phyloP scores from a whole-genome alignment of 64 coral and sea anemone genomes.

The Stichodactyla mertensii region DNA sequence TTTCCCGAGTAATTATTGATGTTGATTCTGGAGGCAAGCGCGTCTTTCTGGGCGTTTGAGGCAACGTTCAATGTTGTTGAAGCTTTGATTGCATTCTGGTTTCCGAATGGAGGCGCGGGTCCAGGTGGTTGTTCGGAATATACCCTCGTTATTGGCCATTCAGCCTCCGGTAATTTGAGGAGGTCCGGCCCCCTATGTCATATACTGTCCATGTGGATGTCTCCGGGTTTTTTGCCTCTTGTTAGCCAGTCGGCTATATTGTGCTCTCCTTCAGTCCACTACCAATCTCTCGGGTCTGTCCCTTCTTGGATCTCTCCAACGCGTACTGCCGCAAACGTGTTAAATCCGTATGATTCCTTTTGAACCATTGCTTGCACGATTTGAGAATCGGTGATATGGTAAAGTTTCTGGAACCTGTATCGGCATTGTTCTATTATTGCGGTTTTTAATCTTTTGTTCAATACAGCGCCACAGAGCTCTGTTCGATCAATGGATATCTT shows the following conservation, averaged over 20 bases:
- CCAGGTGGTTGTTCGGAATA: not conserved
- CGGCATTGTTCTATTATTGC: not conserved
- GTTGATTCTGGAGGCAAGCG: conserved; percentile 22
- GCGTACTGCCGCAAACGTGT: conserved; percentile 26
- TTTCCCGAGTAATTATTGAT: conserved; percentile 39
- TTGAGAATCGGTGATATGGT: conserved; percentile 26
- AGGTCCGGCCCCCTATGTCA: conserved; percentile 21
- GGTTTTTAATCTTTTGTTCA: conserved; percentile 41
- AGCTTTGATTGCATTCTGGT: no score
- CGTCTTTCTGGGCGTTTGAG: not conserved
- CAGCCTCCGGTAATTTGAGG: conserved; percentile 25
- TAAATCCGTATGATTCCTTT: conserved; percentile 34
- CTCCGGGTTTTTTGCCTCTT: conserved; percentile 1
- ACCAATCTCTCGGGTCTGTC: conserved; percentile 17
- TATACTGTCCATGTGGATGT: conserved; percentile 1
- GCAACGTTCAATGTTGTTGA: no score
- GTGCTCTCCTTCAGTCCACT: conserved; percentile 9
- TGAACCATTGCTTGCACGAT: conserved; percentile 32
- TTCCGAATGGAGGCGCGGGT: no score
- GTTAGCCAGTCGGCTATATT: conserved; percentile 36
- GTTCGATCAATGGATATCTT: conserved; percentile 45
- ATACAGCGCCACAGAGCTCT: conserved; percentile 36
- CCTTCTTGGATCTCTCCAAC: conserved; percentile 26
- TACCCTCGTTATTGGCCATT: conserved; percentile 10
- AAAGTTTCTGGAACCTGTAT: conserved; percentile 20